Conservation (phyloP, 1,140 invertebrate genomes). For the Drosophila sturtevanti region DNA sequence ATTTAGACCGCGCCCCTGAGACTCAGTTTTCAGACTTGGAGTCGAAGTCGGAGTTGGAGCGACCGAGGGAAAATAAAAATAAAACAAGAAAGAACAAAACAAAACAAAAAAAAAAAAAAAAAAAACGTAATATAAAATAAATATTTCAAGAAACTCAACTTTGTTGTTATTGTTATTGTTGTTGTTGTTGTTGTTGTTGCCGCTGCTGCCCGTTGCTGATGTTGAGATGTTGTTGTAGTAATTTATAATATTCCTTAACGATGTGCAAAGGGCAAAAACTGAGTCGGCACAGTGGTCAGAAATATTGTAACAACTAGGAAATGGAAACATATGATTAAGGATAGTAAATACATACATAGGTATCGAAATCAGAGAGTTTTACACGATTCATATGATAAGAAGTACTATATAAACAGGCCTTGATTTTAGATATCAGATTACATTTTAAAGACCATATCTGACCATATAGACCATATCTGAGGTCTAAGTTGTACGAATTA, state of each 20-base stretch:
- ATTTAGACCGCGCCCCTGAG: slow-evolving; percentile 70
- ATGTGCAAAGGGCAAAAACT: slow-evolving; percentile 80
- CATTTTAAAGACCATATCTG: too few species aligned
- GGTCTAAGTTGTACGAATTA: too few species aligned
- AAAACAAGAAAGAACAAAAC: slow-evolving; percentile 38
- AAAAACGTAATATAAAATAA: slow-evolving; percentile 77
- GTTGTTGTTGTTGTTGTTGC: slow-evolving; percentile 35
- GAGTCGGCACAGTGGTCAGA: slow-evolving; percentile 50
- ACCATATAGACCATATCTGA: too few species aligned
- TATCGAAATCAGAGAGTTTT: slow-evolving; percentile 1
- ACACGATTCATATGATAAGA: too few species aligned
- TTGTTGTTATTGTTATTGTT: slow-evolving; percentile 43
- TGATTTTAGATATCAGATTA: too few species aligned
- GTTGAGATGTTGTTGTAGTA: slow-evolving; percentile 69
- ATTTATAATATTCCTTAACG: slow-evolving; percentile 83
- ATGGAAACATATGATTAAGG: too few species aligned
- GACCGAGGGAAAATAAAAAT: slow-evolving; percentile 35
- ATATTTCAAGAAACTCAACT: slow-evolving; percentile 72
- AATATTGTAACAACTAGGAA: background rate
- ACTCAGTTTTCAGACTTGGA: background rate
- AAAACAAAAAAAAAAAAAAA: slow-evolving; percentile 36
- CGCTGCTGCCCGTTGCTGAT: slow-evolving; percentile 19
- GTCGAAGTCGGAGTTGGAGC: slow-evolving; percentile 10
- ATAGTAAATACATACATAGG: too few species aligned
- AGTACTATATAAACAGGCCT: too few species aligned